A percentile compares a stretch with the other conserved stretches of the same genome.
Evolutionary conservation across 2,113 vertebrate species (phyloP).

Genomic region (Acrocephalus kingi): DNA sequence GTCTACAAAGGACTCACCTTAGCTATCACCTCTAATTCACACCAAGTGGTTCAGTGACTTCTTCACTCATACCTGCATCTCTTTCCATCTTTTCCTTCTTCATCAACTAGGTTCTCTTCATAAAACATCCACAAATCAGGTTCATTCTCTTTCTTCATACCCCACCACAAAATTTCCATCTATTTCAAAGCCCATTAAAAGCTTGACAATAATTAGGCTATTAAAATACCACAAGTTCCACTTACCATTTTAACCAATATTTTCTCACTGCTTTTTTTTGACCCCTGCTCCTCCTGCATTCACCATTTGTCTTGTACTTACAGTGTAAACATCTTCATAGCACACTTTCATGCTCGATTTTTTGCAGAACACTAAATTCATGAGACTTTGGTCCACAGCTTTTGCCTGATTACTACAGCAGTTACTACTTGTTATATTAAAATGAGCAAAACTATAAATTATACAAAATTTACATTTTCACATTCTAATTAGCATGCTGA

Average conservation of each 20-base stretch:
- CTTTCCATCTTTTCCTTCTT: neutral
- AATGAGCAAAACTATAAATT: neutral
- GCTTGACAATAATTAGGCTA: neutral
- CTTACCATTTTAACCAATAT: neutral
- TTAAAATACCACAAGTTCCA: neutral
- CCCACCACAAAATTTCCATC: neutral
- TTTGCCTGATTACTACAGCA: neutral
- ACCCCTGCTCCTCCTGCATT: neutral
- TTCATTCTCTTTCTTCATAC: neutral
- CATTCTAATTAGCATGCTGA: neutral
- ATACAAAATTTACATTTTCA: neutral
- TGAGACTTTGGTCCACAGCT: neutral
- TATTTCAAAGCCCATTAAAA: neutral
- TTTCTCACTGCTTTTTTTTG: neutral
- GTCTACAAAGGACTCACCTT: neutral
- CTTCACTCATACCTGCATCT: neutral
- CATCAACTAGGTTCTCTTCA: neutral
- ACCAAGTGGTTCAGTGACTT: neutral
- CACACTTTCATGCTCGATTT: accelerated
- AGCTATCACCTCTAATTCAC: neutral
- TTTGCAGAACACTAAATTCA: neutral
- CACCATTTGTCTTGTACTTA: neutral
- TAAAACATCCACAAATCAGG: neutral
- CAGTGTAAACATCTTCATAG: neutral
- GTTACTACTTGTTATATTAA: neutral